phyloP scores from a whole-genome alignment of 2,113 vertebrate genomes.

The Ranitomeya variabilis region DNA sequence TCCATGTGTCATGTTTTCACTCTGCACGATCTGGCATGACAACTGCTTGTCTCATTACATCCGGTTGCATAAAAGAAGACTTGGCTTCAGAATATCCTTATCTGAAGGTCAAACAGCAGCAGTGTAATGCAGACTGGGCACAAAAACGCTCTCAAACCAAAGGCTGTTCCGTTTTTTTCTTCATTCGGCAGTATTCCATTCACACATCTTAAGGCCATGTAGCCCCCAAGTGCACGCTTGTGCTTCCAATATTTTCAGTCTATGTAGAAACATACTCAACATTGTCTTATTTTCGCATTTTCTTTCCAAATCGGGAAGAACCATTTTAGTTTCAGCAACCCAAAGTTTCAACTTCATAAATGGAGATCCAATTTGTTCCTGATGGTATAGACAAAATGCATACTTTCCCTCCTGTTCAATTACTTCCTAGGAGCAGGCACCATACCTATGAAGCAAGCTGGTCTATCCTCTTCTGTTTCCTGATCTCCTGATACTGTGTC shows the following conservation, averaged over 20 bases:
- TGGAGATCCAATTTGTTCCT: slow-evolving; percentile 10
- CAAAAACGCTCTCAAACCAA: neutral
- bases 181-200: slow-evolving; percentile 5
- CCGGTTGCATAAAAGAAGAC: neutral
- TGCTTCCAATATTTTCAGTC: neutral
- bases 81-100: neutral
- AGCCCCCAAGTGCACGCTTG: neutral
- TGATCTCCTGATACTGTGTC: slow-evolving; percentile 54
- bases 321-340: neutral
- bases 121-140: neutral
- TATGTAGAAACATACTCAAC: neutral
- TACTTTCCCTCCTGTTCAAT: slow-evolving; percentile 48
- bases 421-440: slow-evolving; percentile 43
- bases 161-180: neutral
- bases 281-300: slow-evolving; percentile 7
- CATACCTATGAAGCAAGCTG: slow-evolving; percentile 30
- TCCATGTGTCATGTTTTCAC: neutral
- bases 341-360: neutral
- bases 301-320: neutral
- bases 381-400: slow-evolving; percentile 9
- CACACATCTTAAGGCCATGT: neutral
- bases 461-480: slow-evolving; percentile 47
- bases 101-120: neutral
- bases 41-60: neutral
- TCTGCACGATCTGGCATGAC: neutral